These are phyloP conservation scores for Ecliptopera silaceata DNA, from an alignment of 2,888 invertebrate species.

Conservation along the genomic window DNA sequence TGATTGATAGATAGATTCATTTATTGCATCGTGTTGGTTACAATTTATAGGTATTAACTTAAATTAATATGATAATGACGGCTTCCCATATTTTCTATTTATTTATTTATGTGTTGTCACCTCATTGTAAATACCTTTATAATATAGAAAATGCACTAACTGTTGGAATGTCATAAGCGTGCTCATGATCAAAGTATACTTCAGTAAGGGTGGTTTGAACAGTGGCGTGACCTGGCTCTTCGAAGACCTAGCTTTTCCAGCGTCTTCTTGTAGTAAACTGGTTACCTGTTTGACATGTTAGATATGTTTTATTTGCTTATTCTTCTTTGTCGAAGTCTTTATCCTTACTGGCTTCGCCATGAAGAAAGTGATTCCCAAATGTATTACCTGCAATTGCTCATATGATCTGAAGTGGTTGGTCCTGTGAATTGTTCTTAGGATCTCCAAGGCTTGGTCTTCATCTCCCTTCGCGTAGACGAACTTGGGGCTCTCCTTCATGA, in stretches of 20 bases:
- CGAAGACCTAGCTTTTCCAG: conserved; percentile 39
- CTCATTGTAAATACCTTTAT: too few relatives aligned
- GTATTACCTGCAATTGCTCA: conserved; percentile 46
- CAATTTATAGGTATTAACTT: too few relatives aligned
- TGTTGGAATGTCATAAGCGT: conserved; percentile 82
- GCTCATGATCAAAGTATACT: conserved; percentile 72
- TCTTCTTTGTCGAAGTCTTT: too few relatives aligned
- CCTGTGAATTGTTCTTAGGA: conserved; percentile 57
- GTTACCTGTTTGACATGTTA: conserved; percentile 45
- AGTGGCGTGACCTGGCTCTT: conserved; percentile 71
- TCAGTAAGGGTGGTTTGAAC: conserved; percentile 78
- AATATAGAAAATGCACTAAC: conserved; percentile 49
- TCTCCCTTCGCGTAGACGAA: conserved; percentile 85
- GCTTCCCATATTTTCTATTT: too few relatives aligned
- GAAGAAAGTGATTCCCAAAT: background rate
- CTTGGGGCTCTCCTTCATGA: conserved; percentile 90
- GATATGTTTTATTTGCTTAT: background rate
- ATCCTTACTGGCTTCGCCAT: too few relatives aligned
- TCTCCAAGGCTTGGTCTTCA: conserved; percentile 77
- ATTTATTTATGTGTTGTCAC: too few relatives aligned
- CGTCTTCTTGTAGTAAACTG: conserved; percentile 47
- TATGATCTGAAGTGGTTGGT: conserved; percentile 50
- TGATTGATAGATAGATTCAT: too few relatives aligned
- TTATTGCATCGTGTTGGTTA: too few relatives aligned
- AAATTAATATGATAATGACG: too few relatives aligned